phyloP scores from a whole-genome alignment of 2,797 vertebrate genomes.

The Brotula barbata region DNA sequence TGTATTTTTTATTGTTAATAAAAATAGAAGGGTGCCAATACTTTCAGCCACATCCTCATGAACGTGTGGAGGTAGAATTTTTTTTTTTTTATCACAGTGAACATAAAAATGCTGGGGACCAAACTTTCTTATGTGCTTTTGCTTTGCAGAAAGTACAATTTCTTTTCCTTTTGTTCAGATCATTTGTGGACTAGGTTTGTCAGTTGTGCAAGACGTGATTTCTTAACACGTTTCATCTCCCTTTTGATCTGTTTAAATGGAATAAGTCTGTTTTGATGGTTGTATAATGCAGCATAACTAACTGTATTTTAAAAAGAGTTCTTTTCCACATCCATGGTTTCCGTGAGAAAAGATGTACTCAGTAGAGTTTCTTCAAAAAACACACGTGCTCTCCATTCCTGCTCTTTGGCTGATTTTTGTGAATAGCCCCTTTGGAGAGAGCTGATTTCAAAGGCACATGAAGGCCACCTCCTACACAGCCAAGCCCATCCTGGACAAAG shows the following conservation, averaged over 20 bases:
- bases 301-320: slow-evolving; percentile 37
- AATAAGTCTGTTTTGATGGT: slow-evolving; percentile 31
- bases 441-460: slow-evolving; percentile 54
- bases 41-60: no score
- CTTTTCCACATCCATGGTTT: slow-evolving; percentile 45
- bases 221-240: slow-evolving; percentile 1
- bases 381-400: slow-evolving; percentile 24
- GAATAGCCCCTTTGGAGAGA: slow-evolving; percentile 53
- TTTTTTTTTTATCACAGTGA: not conserved
- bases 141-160: not conserved
- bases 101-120: not conserved
- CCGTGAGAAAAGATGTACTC: slow-evolving; percentile 54
- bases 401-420: slow-evolving; percentile 35
- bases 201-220: not conserved
- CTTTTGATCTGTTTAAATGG: slow-evolving; percentile 8
- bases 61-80: not conserved
- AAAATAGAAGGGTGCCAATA: no score
- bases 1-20: no score
- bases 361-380: slow-evolving; percentile 44
- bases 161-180: not conserved
- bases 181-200: not conserved
- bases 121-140: not conserved
- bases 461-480: slow-evolving; percentile 60
- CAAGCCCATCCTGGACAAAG: slow-evolving; percentile 34
- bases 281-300: slow-evolving; percentile 22